A percentile compares a stretch with the other conserved stretches of the same genome.
phyloP scores from a whole-genome alignment of 2,888 invertebrate species.

The Diaprepes abbreviatus region DNA sequence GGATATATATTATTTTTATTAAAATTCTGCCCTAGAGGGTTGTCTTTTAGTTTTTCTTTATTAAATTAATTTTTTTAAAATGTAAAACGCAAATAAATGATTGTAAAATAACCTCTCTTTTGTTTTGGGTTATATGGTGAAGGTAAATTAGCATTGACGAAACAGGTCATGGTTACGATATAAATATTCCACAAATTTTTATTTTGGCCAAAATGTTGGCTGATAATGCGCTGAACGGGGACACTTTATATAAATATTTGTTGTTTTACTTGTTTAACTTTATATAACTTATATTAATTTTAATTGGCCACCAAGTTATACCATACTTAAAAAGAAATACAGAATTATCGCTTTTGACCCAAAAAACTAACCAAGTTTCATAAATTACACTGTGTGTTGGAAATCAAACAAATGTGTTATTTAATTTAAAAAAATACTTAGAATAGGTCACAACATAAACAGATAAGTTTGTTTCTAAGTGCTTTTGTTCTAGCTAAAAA shows the following conservation, averaged over 20 bases:
- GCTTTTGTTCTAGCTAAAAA: neutral
- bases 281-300: neutral
- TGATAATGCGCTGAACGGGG: slow-evolving; percentile 7
- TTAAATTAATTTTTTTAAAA: too few species aligned
- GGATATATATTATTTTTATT: too few species aligned
- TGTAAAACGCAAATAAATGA: neutral
- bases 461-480: slow-evolving; percentile 6
- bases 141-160: neutral
- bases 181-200: slow-evolving; percentile 9
- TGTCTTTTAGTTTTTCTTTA: too few species aligned
- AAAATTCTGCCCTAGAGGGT: too few species aligned
- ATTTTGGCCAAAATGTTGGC: neutral
- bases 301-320: neutral
- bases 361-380: neutral
- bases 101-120: neutral
- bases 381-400: neutral
- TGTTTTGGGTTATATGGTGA: neutral
- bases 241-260: slow-evolving; percentile 14
- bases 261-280: neutral
- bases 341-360: slow-evolving; percentile 8
- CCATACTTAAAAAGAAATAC: neutral
- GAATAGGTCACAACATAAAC: neutral
- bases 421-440: neutral
- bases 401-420: neutral
- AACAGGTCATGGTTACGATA: slow-evolving; percentile 10